These are phyloP conservation scores for Lithophane ornitopus DNA, from an alignment of 2,888 invertebrate genomes.

Conservation along the genomic window DNA sequence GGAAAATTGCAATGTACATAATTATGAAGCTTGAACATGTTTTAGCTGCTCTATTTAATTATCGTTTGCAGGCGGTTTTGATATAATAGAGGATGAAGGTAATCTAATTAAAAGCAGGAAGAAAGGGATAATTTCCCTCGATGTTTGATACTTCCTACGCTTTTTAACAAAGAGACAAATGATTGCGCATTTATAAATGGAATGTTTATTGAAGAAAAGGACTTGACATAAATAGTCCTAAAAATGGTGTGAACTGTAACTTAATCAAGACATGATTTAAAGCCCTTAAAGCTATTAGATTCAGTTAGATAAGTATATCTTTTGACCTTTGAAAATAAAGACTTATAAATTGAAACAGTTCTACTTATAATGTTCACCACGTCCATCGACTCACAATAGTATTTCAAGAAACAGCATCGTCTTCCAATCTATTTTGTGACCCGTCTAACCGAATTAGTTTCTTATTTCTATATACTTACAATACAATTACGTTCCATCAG, in stretches of 20 bases:
- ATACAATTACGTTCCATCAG: slow-evolving; percentile 20
- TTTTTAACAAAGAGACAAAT: neutral
- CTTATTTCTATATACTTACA: slow-evolving; percentile 44
- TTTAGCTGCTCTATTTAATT: neutral
- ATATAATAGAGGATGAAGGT: neutral
- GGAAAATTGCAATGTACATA: slow-evolving; percentile 11
- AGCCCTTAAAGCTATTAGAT: neutral
- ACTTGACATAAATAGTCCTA: neutral
- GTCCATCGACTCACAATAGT: slow-evolving; percentile 19
- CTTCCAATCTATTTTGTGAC: slow-evolving; percentile 27
- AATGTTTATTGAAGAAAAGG: neutral
- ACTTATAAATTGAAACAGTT: neutral
- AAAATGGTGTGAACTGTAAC: neutral
- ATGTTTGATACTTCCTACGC: neutral
- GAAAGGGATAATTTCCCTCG: neutral
- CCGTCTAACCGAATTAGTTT: slow-evolving; percentile 25
- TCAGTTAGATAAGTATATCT: neutral
- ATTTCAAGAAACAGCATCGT: slow-evolving; percentile 25
- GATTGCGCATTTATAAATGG: neutral
- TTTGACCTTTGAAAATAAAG: neutral
- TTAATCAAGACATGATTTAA: slow-evolving; percentile 1
- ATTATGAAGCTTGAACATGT: slow-evolving; percentile 1
- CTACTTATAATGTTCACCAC: slow-evolving; percentile 15
- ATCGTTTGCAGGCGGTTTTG: neutral
- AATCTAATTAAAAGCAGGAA: neutral